Percentiles rank a stretch among this genome's conserved stretches.
Evolutionary conservation across 2,888 invertebrate genomes (phyloP).

Genomic region (Odontothrips loti): DNA sequence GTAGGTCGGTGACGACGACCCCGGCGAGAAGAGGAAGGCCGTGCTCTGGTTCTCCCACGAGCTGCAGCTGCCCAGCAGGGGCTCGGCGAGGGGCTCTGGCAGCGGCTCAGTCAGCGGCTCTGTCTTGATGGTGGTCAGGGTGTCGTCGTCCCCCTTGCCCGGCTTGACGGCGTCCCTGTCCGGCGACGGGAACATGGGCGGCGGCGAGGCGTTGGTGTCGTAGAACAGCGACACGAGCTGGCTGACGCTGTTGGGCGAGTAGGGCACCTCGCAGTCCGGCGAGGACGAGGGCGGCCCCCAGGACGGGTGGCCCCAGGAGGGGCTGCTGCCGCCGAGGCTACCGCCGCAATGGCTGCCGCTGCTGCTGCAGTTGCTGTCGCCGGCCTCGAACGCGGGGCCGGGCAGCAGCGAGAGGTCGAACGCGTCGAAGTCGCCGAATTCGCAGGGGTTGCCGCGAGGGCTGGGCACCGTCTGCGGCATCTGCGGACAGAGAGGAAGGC

Average conservation of each 20-base stretch:
- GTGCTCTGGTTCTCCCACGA: conserved; percentile 43
- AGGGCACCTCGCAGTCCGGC: conserved; percentile 40
- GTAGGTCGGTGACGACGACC: conserved; percentile 39
- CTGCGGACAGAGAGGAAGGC: conserved; percentile 51
- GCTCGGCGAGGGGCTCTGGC: conserved; percentile 31
- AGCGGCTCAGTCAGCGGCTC: conserved; percentile 35
- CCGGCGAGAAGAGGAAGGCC: conserved; percentile 45
- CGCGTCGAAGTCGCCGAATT: conserved; percentile 58
- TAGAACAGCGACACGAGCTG: conserved; percentile 51
- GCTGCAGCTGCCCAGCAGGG: conserved; percentile 36
- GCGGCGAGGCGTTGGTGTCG: conserved; percentile 37
- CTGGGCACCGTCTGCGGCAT: conserved; percentile 80
- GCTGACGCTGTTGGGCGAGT: conserved; percentile 53
- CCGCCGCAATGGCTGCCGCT: conserved; percentile 44
- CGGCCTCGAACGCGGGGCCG: conserved; percentile 43
- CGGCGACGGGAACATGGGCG: conserved; percentile 36
- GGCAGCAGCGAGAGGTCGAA: conserved; percentile 72
- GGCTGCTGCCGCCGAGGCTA: conserved; percentile 51
- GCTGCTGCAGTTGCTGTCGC: conserved; percentile 34
- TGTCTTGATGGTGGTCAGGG: conserved; percentile 36
- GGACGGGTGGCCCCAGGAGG: conserved; percentile 51
- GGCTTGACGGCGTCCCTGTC: conserved; percentile 33
- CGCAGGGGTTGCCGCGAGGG: conserved; percentile 68
- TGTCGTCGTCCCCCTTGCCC: conserved; percentile 33
- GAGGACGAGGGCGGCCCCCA: conserved; percentile 47